These are phyloP conservation scores for Actenoides hombroni DNA, from an alignment of 2,113 vertebrate species.

Conservation along the genomic window DNA sequence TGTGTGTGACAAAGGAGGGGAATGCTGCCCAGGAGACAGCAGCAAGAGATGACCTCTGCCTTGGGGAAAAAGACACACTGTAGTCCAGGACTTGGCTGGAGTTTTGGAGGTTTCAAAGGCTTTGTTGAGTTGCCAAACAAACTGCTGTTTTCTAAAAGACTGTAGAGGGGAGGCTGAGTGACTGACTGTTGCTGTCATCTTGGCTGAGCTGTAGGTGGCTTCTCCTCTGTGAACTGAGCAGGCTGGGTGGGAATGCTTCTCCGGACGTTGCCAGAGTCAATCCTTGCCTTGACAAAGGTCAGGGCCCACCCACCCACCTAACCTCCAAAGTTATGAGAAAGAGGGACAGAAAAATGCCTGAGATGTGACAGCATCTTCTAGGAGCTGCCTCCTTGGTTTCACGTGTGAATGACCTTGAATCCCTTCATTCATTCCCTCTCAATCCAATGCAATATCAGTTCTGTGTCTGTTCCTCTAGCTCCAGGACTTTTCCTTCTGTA, in stretches of 20 bases:
- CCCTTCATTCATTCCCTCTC: background rate
- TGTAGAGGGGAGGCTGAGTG: background rate
- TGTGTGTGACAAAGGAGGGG: background rate
- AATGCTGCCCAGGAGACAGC: background rate
- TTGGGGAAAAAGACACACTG: background rate
- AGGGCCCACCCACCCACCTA: background rate
- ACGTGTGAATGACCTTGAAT: background rate
- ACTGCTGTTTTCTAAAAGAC: background rate
- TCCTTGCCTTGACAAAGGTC: background rate
- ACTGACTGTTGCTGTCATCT: background rate
- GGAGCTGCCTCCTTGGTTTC: background rate
- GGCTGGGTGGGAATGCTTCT: background rate
- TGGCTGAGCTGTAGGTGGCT: background rate
- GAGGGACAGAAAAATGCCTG: background rate
- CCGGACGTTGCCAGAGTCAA: background rate
- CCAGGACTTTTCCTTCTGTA: background rate
- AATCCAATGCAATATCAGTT: background rate
- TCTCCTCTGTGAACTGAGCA: background rate
- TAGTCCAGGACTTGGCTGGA: background rate
- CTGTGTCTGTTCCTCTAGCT: background rate
- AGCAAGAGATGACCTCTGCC: background rate
- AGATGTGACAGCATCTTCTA: background rate
- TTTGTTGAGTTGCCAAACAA: background rate
- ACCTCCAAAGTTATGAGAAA: background rate
- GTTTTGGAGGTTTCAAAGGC: background rate